Evolutionary conservation across 2,113 vertebrate species (phyloP).

Genomic region (Planiliza haematocheilus): DNA sequence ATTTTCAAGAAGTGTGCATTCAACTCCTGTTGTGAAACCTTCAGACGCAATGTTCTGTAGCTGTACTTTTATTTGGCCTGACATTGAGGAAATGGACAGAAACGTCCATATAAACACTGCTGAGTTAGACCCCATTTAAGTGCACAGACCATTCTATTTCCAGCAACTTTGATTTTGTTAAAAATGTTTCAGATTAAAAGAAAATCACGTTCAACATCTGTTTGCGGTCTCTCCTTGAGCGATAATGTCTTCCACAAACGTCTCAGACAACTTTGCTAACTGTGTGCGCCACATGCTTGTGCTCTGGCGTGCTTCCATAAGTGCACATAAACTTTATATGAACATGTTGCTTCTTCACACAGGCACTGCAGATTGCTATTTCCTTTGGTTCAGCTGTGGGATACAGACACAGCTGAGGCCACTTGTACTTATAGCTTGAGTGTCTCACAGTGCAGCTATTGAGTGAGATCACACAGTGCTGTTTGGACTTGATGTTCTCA

Average conservation of each 20-base stretch:
- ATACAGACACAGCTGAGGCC: conserved; percentile 21
- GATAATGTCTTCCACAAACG: background rate
- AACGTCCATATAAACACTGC: conserved; percentile 51
- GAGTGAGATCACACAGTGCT: conserved; percentile 6
- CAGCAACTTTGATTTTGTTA: background rate
- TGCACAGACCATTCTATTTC: conserved; percentile 18
- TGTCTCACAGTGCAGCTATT: background rate
- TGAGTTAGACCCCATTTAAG: conserved; percentile 55
- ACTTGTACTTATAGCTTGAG: conserved; percentile 22
- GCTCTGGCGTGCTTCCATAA: background rate
- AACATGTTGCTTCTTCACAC: background rate
- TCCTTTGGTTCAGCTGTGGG: background rate
- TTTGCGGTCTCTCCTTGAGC: background rate
- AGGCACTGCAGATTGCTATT: background rate
- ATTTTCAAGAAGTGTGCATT: conserved; percentile 61
- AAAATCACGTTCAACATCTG: conserved; percentile 10
- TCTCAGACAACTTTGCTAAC: background rate
- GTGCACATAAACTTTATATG: conserved; percentile 8
- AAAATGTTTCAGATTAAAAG: conserved; percentile 41
- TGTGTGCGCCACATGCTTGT: background rate
- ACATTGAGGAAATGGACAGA: conserved; percentile 47
- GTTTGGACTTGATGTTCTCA: conserved; percentile 44
- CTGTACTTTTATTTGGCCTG: conserved; percentile 37
- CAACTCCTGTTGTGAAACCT: conserved; percentile 55
- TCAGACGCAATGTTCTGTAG: conserved; percentile 37